Evolutionary conservation across 1,140 invertebrate genomes (phyloP).

Genomic region (Drosophila ironensis): DNA sequence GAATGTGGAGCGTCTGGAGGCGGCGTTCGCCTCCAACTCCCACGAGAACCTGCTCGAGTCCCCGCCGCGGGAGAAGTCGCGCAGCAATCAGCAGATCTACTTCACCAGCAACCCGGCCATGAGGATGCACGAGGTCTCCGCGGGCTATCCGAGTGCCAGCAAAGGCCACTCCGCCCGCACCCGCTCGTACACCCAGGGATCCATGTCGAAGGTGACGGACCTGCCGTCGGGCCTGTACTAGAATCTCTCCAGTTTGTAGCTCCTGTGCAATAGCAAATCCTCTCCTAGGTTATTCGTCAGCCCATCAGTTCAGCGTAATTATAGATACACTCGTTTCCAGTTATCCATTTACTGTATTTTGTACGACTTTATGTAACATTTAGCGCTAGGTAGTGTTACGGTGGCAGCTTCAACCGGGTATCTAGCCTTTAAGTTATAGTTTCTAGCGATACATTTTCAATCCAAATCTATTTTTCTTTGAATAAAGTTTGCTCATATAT

Average conservation of each 20-base stretch:
- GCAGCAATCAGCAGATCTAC: slow-evolving; percentile 82
- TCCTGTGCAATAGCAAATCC: slow-evolving; percentile 59
- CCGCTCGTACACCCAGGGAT: slow-evolving; percentile 75
- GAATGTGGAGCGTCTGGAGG: slow-evolving; percentile 89
- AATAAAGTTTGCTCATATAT: slow-evolving; percentile 25
- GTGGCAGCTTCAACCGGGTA: slow-evolving; percentile 74
- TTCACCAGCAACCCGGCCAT: slow-evolving; percentile 82
- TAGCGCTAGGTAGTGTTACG: slow-evolving; percentile 43
- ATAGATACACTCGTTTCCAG: background rate
- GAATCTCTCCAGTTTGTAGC: slow-evolving; percentile 10
- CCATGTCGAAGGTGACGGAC: slow-evolving; percentile 87
- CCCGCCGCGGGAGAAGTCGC: slow-evolving; percentile 82
- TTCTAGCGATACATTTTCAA: slow-evolving; percentile 18
- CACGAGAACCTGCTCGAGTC: slow-evolving; percentile 84
- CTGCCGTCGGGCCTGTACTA: slow-evolving; percentile 88
- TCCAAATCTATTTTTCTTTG: slow-evolving; percentile 15
- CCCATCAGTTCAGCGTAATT: slow-evolving; percentile 24
- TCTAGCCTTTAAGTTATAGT: slow-evolving; percentile 42
- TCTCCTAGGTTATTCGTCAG: slow-evolving; percentile 17
- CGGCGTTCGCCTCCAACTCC: slow-evolving; percentile 83
- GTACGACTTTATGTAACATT: slow-evolving; percentile 16
- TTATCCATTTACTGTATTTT: slow-evolving; percentile 4
- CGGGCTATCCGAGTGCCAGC: slow-evolving; percentile 8
- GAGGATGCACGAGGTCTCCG: slow-evolving; percentile 56
- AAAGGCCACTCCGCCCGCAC: slow-evolving; percentile 51